Base-by-base conservation (phyloP, 2,888 invertebrate genomes). In the Euproctis similis region DNA sequence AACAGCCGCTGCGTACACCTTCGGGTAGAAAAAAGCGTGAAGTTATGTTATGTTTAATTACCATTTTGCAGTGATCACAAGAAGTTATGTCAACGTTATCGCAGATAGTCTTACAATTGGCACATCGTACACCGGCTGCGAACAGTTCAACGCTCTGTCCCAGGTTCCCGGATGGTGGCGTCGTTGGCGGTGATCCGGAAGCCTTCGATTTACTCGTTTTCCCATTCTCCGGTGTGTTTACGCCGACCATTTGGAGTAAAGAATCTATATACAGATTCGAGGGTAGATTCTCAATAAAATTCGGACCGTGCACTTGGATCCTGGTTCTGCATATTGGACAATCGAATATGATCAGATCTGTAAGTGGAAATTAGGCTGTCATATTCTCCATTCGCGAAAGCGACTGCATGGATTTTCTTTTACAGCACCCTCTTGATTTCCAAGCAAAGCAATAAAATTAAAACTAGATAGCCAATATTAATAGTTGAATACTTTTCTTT, bases 231-330 rank as follows among this genome's bases (percentile, higher is more conserved):
- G 36, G 26, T n/a, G 38, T 31, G 4, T 39, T 57, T 23, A 70
- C 59, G 8, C 82, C 78, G 8, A 88, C 64, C 23, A 88, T 59
- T 27, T 75, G 65, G 1, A 91, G 69, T 19, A 91, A 64, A 1
- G 88, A 88, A 45, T 90, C 87, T 24, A 91, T 87, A 58, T 91
- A 90, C 21, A 90, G 66, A 59, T 92, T 91, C 5, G 87, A 86
- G n/a, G 90, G 90, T n/a, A 91, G 64, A 2, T 75, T 61, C 9
- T 86, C 81, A 9, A 89, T 59, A 24, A 86, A 86, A 25, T 77
- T 77, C 0, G 81, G 53, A 1, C 86, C 86, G 0, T 78, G 76
- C 2, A 82, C 62, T 39, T 87, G 72, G 12, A 74, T 67, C 12
- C 68, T 66, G 2, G 74, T 72, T 12, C 86, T 76, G 56, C 91